These are phyloP conservation scores for Myopa tessellatipennis DNA, from an alignment of 2,888 invertebrate genomes.

Conservation along the genomic window DNA sequence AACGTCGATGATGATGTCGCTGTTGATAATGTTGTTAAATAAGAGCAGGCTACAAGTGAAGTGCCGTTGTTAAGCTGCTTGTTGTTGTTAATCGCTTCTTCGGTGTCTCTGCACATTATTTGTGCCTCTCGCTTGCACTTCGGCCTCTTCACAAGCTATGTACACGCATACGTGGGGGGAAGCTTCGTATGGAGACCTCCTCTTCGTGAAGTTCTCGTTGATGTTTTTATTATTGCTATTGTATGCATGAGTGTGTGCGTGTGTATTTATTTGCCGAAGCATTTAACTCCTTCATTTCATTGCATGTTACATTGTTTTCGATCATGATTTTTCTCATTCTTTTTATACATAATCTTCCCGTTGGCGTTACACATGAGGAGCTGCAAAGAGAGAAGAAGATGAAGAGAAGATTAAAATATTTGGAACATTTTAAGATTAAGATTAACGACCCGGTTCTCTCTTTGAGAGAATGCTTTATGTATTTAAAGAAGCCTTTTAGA, in stretches of 20 bases:
- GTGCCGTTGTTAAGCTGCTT: conserved; percentile 7
- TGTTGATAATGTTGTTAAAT: background rate
- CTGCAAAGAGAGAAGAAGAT: background rate
- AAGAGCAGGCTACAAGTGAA: background rate
- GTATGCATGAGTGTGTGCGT: conserved; percentile 7
- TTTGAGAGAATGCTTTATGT: too few species aligned
- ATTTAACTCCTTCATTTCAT: conserved; percentile 30
- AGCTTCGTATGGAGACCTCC: too few species aligned
- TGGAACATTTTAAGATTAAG: too few species aligned
- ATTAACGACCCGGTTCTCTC: too few species aligned
- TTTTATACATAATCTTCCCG: background rate
- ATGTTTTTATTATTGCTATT: background rate
- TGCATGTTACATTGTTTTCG: conserved; percentile 17
- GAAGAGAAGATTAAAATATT: background rate
- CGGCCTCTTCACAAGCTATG: background rate
- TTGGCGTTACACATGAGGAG: conserved; percentile 6
- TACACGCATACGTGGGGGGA: too few species aligned
- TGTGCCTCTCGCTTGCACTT: conserved; percentile 21
- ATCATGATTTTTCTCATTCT: background rate
- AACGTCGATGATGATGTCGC: conserved; percentile 12
- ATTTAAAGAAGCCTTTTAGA: too few species aligned
- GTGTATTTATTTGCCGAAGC: conserved; percentile 18
- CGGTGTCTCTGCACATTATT: conserved; percentile 35
- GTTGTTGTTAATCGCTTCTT: conserved; percentile 22
- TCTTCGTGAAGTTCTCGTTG: background rate